Percentiles rank a stretch among this genome's conserved stretches.
Evolutionary conservation across 2,113 vertebrate species (phyloP).

Genomic region (Australoheros scitulus): DNA sequence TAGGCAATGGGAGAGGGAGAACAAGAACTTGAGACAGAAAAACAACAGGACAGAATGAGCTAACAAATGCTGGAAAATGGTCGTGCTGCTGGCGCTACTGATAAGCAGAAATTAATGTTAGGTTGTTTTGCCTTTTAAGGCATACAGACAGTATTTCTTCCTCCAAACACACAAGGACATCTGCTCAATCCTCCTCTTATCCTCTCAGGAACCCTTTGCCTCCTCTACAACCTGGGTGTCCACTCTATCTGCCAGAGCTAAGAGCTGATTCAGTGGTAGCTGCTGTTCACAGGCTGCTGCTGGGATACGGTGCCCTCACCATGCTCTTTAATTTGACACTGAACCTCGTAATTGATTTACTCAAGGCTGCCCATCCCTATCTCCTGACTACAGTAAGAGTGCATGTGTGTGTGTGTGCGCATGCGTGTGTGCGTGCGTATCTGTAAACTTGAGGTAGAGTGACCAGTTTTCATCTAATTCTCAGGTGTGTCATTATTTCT

Average conservation of each 20-base stretch:
- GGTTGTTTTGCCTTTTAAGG: constrained; percentile 35
- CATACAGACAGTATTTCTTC: constrained; percentile 39
- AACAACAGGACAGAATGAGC: constrained; percentile 32
- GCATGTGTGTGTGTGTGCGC: neutral
- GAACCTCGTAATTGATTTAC: constrained; percentile 75
- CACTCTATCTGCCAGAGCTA: constrained; percentile 46
- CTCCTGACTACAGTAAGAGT: constrained; percentile 33
- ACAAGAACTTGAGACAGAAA: constrained; percentile 24
- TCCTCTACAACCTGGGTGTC: constrained; percentile 34
- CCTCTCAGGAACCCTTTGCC: constrained; percentile 9
- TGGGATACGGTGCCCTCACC: constrained; percentile 51
- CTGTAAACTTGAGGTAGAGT: constrained; percentile 14
- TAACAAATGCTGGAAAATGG: constrained; percentile 43
- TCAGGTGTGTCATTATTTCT: constrained; percentile 24
- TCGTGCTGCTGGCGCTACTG: constrained; percentile 47
- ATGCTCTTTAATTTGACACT: constrained; percentile 67
- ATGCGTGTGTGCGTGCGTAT: neutral
- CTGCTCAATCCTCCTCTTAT: constrained; percentile 33
- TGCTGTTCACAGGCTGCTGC: constrained; percentile 54
- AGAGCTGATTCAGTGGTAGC: constrained; percentile 47
- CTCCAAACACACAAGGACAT: constrained; percentile 57
- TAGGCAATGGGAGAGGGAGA: constrained; percentile 13
- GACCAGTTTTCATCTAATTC: constrained; percentile 22
- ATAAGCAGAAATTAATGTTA: constrained; percentile 67
- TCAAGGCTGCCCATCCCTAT: constrained; percentile 56